Evolutionary conservation across 2,888 invertebrate genomes (phyloP).

Genomic region (Meandrusa payeni): DNA sequence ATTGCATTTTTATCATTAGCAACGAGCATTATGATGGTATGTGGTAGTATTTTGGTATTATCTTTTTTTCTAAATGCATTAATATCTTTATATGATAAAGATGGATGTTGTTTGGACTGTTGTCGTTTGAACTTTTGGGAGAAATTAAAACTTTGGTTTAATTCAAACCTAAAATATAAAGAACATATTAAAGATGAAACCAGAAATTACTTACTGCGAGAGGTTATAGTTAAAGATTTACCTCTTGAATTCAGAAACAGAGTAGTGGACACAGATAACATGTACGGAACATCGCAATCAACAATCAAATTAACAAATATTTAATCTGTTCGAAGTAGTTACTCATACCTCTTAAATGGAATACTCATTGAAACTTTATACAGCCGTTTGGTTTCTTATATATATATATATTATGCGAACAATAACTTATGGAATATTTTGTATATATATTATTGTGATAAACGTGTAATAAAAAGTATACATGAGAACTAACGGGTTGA

Average conservation of each 20-base stretch:
- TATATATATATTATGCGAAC: no score
- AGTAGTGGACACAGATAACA: constrained; percentile 38
- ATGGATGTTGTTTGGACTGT: constrained; percentile 28
- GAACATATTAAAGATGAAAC: constrained; percentile 38
- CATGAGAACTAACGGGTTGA: no score
- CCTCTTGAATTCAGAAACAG: constrained; percentile 55
- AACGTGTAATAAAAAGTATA: no score
- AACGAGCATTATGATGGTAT: constrained; percentile 39
- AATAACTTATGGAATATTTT: no score
- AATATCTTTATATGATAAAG: constrained; percentile 38
- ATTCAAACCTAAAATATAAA: constrained; percentile 25
- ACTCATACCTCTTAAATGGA: no score
- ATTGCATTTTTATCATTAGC: constrained; percentile 46
- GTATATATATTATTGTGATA: no score
- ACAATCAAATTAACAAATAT: no score
- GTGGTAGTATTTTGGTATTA: constrained; percentile 23
- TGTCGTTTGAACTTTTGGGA: constrained; percentile 35
- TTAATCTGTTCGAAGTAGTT: no score
- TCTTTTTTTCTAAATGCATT: constrained; percentile 36
- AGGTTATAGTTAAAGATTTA: constrained; percentile 54
- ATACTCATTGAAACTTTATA: no score
- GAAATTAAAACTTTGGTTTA: constrained; percentile 26
- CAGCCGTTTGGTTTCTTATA: no score
- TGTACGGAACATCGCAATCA: background rate
- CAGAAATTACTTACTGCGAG: constrained; percentile 48